These are phyloP conservation scores for Cephalophus harveyi DNA, from an alignment of 2,113 vertebrate genomes.

Conservation along the genomic window DNA sequence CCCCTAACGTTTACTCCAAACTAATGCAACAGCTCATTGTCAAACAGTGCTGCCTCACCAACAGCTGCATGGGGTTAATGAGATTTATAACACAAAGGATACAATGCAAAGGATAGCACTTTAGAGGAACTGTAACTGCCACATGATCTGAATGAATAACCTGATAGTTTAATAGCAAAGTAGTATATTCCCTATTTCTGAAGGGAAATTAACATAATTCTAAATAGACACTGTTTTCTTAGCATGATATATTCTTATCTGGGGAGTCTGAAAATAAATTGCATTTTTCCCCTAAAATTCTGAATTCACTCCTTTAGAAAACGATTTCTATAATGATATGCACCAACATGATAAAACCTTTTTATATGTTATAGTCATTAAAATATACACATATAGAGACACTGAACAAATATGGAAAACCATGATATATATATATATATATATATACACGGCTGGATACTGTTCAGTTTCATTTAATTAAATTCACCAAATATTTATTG, in stretches of 20 bases:
- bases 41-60: constrained; percentile 36
- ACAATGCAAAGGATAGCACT: constrained; percentile 27
- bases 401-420: constrained; percentile 38
- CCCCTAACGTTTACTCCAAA: background rate
- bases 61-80: constrained; percentile 40
- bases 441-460: constrained; percentile 25
- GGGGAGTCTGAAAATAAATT: constrained; percentile 59
- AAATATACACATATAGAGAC: constrained; percentile 65
- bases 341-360: constrained; percentile 49
- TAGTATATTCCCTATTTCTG: constrained; percentile 28
- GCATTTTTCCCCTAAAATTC: constrained; percentile 46
- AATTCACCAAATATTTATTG: constrained; percentile 21
- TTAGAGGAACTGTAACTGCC: constrained; percentile 57
- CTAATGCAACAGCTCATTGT: background rate
- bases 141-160: constrained; percentile 58
- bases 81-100: constrained; percentile 46
- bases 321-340: constrained; percentile 65
- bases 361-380: constrained; percentile 53
- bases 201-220: constrained; percentile 48
- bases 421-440: background rate
- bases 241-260: constrained; percentile 50
- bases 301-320: constrained; percentile 65
- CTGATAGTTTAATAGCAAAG: constrained; percentile 49
- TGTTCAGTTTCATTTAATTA: constrained; percentile 36
- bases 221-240: constrained; percentile 67